Evolutionary conservation across 2,797 vertebrate species (phyloP).

Genomic region (Artibeus lituratus): DNA sequence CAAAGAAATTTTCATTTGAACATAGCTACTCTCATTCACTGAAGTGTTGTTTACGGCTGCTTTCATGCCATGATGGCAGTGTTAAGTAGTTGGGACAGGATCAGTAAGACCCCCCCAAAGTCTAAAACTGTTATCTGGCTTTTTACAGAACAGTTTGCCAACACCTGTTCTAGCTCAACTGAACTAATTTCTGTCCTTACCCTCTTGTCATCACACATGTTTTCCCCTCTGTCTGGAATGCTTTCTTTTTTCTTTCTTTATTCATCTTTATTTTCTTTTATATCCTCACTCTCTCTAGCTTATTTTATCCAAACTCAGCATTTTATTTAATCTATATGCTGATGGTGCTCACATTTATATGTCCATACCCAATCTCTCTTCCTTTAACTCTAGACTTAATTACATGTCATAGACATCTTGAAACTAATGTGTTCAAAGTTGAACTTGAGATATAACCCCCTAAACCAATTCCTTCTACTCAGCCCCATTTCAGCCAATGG

Average conservation of each 20-base stretch:
- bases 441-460: neutral
- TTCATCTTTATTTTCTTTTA: neutral
- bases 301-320: neutral
- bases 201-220: neutral
- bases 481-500: neutral
- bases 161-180: neutral
- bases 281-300: neutral
- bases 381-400: neutral
- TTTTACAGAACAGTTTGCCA: neutral
- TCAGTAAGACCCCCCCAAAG: neutral
- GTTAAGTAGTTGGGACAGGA: neutral
- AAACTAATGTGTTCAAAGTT: neutral
- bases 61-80: neutral
- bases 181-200: conserved; percentile 3
- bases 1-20: conserved; percentile 26
- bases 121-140: neutral
- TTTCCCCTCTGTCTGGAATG: neutral
- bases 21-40: neutral
- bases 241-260: neutral
- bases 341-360: neutral
- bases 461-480: neutral
- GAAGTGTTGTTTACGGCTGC: neutral
- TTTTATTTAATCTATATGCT: neutral
- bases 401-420: neutral
- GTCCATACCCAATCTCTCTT: neutral